phyloP scores from a whole-genome alignment of 2,797 vertebrate species.

The Sebastes hubbsi region DNA sequence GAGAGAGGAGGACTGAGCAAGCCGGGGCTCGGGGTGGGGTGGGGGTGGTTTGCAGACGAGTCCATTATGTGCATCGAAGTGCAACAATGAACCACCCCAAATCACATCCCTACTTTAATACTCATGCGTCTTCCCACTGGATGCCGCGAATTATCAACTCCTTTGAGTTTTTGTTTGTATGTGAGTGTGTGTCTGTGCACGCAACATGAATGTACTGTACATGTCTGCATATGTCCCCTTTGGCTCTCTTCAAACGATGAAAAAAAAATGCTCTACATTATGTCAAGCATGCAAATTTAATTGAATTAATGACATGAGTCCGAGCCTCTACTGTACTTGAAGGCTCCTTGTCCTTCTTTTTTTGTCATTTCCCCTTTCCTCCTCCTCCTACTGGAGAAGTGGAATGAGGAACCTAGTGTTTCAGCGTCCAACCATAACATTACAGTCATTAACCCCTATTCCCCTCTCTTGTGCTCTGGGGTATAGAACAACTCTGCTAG shows the following conservation, averaged over 20 bases:
- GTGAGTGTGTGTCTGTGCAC: conserved; percentile 41
- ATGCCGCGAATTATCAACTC: conserved; percentile 46
- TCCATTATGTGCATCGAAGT: conserved; percentile 88
- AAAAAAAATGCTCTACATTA: conserved; percentile 79
- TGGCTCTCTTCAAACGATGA: conserved; percentile 82
- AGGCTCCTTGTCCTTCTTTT: conserved; percentile 76
- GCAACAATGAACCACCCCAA: conserved; percentile 88
- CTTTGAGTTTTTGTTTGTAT: conserved; percentile 42
- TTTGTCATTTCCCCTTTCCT: conserved; percentile 7
- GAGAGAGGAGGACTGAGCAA: conserved; percentile 54
- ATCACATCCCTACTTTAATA: conserved; percentile 76
- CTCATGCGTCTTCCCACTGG: conserved; percentile 53
- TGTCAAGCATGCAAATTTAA: conserved; percentile 90
- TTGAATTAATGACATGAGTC: conserved; percentile 93
- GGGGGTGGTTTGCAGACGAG: conserved; percentile 53
- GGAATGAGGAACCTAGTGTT: conserved; percentile 59
- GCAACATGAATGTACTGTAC: conserved; percentile 58
- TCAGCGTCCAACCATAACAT: conserved; percentile 79
- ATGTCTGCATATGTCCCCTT: conserved; percentile 78
- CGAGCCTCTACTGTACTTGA: conserved; percentile 84
- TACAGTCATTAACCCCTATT: conserved; percentile 68
- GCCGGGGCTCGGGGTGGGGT: conserved; percentile 57
- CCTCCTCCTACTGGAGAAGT: conserved; percentile 45
- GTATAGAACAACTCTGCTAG: conserved; percentile 60
- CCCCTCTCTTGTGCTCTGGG: conserved; percentile 65